phyloP scores from a whole-genome alignment of 2,888 invertebrate genomes.

The Auanema freiburgensis region DNA sequence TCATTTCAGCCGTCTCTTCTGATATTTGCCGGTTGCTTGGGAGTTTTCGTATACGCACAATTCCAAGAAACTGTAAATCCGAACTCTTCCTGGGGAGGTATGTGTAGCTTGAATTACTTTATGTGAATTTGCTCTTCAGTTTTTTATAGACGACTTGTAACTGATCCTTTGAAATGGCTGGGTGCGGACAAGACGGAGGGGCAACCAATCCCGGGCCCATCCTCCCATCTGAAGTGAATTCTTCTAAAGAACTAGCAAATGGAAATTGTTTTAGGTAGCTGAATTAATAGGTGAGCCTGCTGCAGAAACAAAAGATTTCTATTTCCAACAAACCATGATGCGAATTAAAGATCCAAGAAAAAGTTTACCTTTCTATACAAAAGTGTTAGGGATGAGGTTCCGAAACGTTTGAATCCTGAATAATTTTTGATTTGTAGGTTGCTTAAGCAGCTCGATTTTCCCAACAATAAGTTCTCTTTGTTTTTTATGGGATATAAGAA shows the following conservation, averaged over 20 bases:
- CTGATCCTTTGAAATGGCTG: constrained; percentile 22
- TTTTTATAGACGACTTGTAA: constrained; percentile 6
- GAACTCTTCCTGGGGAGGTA: constrained; percentile 48
- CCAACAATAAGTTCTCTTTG: constrained; percentile 83
- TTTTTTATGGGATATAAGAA: constrained; percentile 90
- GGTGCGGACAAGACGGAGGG: constrained; percentile 21
- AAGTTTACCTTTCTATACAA: constrained; percentile 86
- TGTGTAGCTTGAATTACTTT: not conserved
- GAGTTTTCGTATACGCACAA: constrained; percentile 38
- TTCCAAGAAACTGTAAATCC: constrained; percentile 53
- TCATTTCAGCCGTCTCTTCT: constrained; percentile 33
- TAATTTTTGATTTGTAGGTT: constrained; percentile 66
- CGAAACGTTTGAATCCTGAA: not conserved
- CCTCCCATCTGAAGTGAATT: constrained; percentile 17
- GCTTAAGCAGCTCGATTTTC: constrained; percentile 84
- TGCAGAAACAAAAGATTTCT: constrained; percentile 69
- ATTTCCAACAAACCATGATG: constrained; percentile 96
- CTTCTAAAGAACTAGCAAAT: not conserved
- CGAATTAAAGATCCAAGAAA: constrained; percentile 87
- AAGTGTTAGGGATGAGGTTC: constrained; percentile 83
- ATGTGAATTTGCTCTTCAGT: constrained; percentile 9
- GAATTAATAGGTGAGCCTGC: constrained; percentile 27
- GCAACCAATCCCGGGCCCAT: constrained; percentile 13
- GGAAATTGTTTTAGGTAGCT: constrained; percentile 15
- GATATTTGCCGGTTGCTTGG: constrained; percentile 25